Conservation (phyloP, 2,888 invertebrate genomes). For the Stenoptilia bipunctidactyla region DNA sequence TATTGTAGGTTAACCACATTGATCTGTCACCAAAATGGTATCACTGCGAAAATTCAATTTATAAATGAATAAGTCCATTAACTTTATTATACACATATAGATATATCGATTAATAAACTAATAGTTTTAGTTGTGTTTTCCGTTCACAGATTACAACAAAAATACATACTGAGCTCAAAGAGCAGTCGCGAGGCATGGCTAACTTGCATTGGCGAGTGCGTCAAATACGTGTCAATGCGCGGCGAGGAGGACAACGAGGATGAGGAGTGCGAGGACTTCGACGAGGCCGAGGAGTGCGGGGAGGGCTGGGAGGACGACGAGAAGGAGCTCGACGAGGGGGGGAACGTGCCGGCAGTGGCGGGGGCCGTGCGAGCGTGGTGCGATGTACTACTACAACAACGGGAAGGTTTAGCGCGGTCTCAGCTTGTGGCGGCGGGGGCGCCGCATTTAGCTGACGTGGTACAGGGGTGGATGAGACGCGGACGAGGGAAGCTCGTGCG, state of each 20-base stretch:
- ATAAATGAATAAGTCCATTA: background rate
- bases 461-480: constrained; percentile 43
- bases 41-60: too few species aligned
- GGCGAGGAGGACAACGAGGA: constrained; percentile 23
- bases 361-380: constrained; percentile 2
- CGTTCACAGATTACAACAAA: constrained; percentile 67
- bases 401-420: constrained; percentile 6
- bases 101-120: too few species aligned
- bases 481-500: constrained; percentile 23
- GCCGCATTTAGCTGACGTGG: constrained; percentile 56
- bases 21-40: too few species aligned
- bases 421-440: constrained; percentile 17
- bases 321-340: too few species aligned
- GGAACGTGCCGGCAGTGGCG: background rate
- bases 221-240: constrained; percentile 52
- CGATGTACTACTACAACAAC: constrained; percentile 2
- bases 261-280: constrained; percentile 17
- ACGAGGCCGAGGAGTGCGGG: constrained; percentile 26
- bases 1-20: too few species aligned
- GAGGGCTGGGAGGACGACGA: too few species aligned
- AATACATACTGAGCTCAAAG: constrained; percentile 71
- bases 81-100: background rate
- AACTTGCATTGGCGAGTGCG: constrained; percentile 79
- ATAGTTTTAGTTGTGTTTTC: background rate
- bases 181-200: constrained; percentile 78